Evolutionary conservation across 2,113 vertebrate species (phyloP).

Genomic region (Brachypteracias leptosomus): DNA sequence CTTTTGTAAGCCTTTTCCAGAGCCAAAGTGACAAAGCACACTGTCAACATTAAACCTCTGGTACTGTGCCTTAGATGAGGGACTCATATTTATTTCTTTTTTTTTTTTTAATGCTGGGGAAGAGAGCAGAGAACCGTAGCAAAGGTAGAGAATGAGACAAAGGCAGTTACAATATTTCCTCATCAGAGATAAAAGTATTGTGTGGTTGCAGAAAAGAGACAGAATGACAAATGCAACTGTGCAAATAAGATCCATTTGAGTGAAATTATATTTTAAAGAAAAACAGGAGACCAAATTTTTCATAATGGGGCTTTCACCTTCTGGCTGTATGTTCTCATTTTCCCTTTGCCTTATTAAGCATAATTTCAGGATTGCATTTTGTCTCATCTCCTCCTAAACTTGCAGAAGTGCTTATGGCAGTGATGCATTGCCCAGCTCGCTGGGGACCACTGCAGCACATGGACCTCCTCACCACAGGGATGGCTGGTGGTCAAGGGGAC

Average conservation of each 20-base stretch:
- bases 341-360: neutral
- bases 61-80: constrained; percentile 4
- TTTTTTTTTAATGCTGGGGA: neutral
- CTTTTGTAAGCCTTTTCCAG: constrained; percentile 68
- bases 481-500: neutral
- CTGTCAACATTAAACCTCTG: constrained; percentile 38
- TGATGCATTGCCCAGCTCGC: accelerated
- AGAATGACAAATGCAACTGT: constrained; percentile 35
- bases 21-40: constrained; percentile 61
- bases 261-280: constrained; percentile 58
- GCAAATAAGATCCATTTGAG: constrained; percentile 46
- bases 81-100: neutral
- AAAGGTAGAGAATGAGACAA: constrained; percentile 36
- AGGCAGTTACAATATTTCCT: constrained; percentile 39
- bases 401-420: neutral
- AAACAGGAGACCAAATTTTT: constrained; percentile 23
- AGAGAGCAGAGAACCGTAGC: constrained; percentile 10
- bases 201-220: constrained; percentile 3
- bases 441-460: neutral
- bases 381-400: neutral
- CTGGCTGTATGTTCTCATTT: constrained; percentile 37
- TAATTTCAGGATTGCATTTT: constrained; percentile 25
- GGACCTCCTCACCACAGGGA: accelerated
- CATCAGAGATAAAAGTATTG: constrained; percentile 27
- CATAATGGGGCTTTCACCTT: constrained; percentile 38